Percentiles rank a stretch among this genome's conserved stretches.
Conservation (phyloP, 2,888 invertebrate genomes). For the Dryomyza anilis region DNA sequence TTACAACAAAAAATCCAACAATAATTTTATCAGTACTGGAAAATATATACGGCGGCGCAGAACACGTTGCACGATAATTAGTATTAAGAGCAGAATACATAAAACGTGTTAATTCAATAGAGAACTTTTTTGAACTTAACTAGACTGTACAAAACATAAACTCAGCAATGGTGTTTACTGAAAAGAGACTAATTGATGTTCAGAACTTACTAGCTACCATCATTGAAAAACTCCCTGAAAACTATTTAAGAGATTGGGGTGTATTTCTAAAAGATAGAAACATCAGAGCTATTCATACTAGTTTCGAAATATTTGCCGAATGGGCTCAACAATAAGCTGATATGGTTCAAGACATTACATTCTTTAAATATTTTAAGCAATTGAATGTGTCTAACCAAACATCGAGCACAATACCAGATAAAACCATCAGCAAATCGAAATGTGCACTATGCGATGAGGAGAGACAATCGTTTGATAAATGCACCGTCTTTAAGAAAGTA, state of each 20-base stretch:
- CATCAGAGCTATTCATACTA: no score
- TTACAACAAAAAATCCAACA: not conserved
- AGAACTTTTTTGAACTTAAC: slow-evolving; percentile 10
- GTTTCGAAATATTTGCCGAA: no score
- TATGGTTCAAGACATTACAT: not conserved
- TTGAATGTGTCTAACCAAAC: not conserved
- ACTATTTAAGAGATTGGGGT: no score
- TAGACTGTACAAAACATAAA: slow-evolving; percentile 1
- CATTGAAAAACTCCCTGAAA: slow-evolving; percentile 1
- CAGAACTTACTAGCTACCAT: slow-evolving; percentile 6
- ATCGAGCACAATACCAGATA: not conserved
- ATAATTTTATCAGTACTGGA: not conserved
- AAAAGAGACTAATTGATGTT: slow-evolving; percentile 5
- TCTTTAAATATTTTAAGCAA: not conserved
- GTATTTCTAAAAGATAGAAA: no score
- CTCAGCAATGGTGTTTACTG: not conserved
- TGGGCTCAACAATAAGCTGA: slow-evolving; percentile 3
- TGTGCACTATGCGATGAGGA: not conserved
- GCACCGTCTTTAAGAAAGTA: slow-evolving; percentile 1
- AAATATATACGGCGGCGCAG: no score
- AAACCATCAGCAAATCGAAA: not conserved
- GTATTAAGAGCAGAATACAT: not conserved
- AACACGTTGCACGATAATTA: not conserved
- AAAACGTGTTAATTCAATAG: no score
- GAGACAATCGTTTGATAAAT: slow-evolving; percentile 1